Base-by-base conservation (phyloP, 2,113 vertebrate species). In the Ameiurus melas region DNA sequence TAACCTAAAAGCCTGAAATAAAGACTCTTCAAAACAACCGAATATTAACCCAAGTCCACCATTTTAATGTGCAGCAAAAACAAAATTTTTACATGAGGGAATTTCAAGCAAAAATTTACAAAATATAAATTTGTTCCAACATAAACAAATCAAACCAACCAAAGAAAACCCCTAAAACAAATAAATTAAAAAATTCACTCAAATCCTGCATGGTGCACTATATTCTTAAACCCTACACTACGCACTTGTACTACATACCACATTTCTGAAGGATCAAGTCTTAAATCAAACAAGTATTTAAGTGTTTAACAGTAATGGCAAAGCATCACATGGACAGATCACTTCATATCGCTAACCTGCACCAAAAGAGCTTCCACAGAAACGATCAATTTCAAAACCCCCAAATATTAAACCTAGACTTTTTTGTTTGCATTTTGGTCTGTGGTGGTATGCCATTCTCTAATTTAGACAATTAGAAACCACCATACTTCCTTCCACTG, bases 51-150 rank as follows among this genome's bases (percentile, higher is more conserved):
- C 58, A 85, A 25, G n/a, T 60, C 51, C 12, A 60, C 9, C 43
- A 27, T 62, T 83, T 73, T 47, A 87, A 87, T 70, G 51, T 30
- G 85, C 47, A 64, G 57, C 86, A 70, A 60, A 33, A 58, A 0
- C 20, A 57, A 33, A 22, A 47, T 47, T 17, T 78, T 57, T 39
- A 55, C 39, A 27, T 55, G n/a, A 30, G 53, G 57, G n/a, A 47
- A 39, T 57, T 81, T 55, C 33, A 83, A 33, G 79, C 86, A 73
- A 83, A 47, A 80, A 58, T 58, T 4, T 36, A 85, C 19, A 85
- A 33, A 71, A 81, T 53, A 58, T 33, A 58, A 4, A 33, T 68
- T 68, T 33, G n/a, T 55, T 66, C 27, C n/a, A 80, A 82, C 19
- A 51, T 25, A 55, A 36, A 66, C 16, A 39, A 39, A n/a, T 12